phyloP scores from a whole-genome alignment of 2,888 invertebrate genomes.

The Megamerina dolium region DNA sequence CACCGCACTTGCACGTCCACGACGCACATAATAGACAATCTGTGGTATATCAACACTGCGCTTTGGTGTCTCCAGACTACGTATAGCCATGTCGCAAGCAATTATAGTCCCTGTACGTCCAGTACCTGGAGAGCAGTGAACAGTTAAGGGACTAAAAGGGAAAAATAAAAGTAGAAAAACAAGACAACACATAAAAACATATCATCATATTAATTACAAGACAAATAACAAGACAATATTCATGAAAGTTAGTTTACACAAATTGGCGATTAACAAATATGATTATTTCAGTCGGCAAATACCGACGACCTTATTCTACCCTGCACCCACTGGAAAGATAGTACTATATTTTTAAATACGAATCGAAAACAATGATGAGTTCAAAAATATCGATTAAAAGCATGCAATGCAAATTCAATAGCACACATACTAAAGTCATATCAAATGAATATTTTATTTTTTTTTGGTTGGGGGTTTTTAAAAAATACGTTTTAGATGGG shows the following conservation, averaged over 20 bases:
- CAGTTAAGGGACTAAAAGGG: constrained; percentile 62
- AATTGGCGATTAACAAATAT: too few species aligned
- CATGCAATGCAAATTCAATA: too few species aligned
- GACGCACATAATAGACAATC: constrained; percentile 74
- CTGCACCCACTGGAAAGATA: too few species aligned
- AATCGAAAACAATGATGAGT: too few species aligned
- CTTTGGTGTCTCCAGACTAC: constrained; percentile 72
- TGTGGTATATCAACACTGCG: constrained; percentile 79
- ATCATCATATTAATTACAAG: constrained; percentile 11
- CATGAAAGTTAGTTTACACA: constrained; percentile 12
- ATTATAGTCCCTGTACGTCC: constrained; percentile 83
- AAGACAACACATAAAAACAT: constrained; percentile 19
- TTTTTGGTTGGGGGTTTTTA: too few species aligned
- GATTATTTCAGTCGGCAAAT: too few species aligned
- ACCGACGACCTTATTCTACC: too few species aligned
- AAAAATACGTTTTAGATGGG: too few species aligned
- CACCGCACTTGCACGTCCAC: constrained; percentile 83
- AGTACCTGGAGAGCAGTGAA: constrained; percentile 86
- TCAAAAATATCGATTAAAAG: too few species aligned
- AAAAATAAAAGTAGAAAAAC: constrained; percentile 9
- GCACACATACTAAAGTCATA: too few species aligned
- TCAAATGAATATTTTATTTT: too few species aligned
- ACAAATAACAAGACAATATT: constrained; percentile 21
- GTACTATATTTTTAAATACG: too few species aligned
- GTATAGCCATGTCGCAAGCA: constrained; percentile 79